Base-by-base conservation (phyloP, 1,140 invertebrate genomes). In the Pygmarrhopalites habei region DNA sequence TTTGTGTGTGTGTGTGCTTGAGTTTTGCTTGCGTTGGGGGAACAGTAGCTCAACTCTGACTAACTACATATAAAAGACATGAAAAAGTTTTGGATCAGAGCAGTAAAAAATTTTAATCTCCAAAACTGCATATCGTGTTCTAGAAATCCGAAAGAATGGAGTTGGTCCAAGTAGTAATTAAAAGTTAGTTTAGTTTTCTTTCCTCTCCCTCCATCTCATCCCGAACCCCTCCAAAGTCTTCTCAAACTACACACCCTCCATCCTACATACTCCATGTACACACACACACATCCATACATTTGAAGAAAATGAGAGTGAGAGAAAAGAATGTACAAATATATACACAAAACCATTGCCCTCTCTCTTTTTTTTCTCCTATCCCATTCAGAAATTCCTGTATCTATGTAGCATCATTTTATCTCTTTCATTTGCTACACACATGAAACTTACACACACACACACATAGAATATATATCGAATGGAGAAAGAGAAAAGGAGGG, bases 151-250 rank as follows among this genome's bases (percentile, higher is more conserved):
- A 67, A 53, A 66, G 55, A 64, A 60, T 69, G 58, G 58, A 65
- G 35, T 61, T 60, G 55, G 58, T 32, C 25, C 58, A 68, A 62
- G 51, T 62, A 67, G 62, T 66, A 64, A 65, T 62, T 62, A 62
- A 68, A 66, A 68, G 67, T 62, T 62, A 68, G 62, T 65, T 62
- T 68, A 58, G 58, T 65, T 62, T 58, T 58, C 51, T 53, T 61
- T 64, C 52, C 41, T 41, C 41, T 60, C 63, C 57, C 43, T 61
- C 56, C 43, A 53, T 52, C 25, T 52, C 49, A 19, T 52, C 28
- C 49, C 28, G 14, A n/a, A n/a, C n/a, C n/a, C n/a, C n/a, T n/a
- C n/a, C n/a, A n/a, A n/a, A n/a, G n/a, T 28, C 14, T 53, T 30
- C 51, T 28, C 51, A 7, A 7, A 12, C 51, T 30, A 4, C 23